phyloP scores from a whole-genome alignment of 2,113 vertebrate species.

The Rynchops niger region DNA sequence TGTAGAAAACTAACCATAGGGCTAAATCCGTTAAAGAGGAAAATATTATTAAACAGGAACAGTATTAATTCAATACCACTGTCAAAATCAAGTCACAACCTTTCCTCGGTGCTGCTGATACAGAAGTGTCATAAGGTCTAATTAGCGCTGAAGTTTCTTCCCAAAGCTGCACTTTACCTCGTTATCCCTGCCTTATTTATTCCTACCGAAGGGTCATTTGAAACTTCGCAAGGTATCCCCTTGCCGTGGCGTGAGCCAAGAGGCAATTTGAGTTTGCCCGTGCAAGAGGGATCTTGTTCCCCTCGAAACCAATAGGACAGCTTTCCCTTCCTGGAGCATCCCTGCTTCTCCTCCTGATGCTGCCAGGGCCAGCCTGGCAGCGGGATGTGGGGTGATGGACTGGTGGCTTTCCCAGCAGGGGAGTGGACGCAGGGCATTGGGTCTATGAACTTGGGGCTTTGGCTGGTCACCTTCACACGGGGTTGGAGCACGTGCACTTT shows the following conservation, averaged over 20 bases:
- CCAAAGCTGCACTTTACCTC: conserved; percentile 3
- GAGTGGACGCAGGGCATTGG: accelerated
- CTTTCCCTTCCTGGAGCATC: neutral
- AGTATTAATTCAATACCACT: neutral
- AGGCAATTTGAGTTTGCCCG: neutral
- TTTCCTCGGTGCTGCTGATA: neutral
- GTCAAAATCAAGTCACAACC: conserved; percentile 18
- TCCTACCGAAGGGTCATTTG: neutral
- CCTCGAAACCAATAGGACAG: neutral
- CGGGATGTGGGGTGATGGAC: neutral
- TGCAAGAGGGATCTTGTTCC: neutral
- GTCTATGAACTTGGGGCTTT: neutral
- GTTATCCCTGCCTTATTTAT: conserved; percentile 30
- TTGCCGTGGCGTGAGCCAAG: neutral
- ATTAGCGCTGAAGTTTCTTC: conserved; percentile 16
- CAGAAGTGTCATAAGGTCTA: neutral
- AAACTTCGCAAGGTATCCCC: neutral
- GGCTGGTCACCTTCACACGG: neutral
- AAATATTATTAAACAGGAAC: neutral
- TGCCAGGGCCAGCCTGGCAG: neutral
- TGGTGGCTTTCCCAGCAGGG: neutral
- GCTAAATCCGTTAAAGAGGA: neutral
- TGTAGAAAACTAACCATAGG: neutral
- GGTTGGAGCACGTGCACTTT: accelerated
- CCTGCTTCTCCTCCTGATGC: neutral